Base-by-base conservation (phyloP, 2,888 invertebrate genomes). In the Eutolmus rufibarbis region DNA sequence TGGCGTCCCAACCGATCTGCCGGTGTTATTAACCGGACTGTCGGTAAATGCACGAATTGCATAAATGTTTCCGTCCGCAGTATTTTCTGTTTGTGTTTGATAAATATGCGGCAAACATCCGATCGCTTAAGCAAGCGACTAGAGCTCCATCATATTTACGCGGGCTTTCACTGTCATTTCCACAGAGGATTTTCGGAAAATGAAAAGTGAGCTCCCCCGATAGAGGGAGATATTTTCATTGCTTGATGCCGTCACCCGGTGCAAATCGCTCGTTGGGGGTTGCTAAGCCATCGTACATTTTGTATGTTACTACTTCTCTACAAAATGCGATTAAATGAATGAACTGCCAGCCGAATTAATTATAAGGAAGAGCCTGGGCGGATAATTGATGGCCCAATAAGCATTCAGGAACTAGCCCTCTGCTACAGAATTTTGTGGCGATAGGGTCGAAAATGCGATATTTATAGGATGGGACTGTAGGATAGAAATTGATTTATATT, bases 401-500 rank as follows among this genome's bases (percentile, higher is more conserved):
- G 19, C 40, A 84, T 37, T 31, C 16, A 19, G 23, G 28, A 14
- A 84, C 74, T 51, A 57, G 9, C 23, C 66, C 23, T 23, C 66
- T 9, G 12, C 28, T 66, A 66, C 23, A 66, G 12, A 16, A 46
- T 16, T 14, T 16, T 46, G 16, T 46, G 43, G 43, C 14, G 43
- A 46, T 14, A 66, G 19, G 23, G 66, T 66, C 19, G 66, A 9
- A 23, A 66, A 66, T 28, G 7, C 9, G 19, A 12, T 31, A 28
- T n/a, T 12, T 34, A 76, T 34, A 76, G 76, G 76, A 76, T 76
- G 57, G n/a, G 40, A 84, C 37, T 84, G n/a, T 28, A 23, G 74
- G 14, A 40, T 37, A 12, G 66, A 34, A 84, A 74, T 74, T 84
- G 84, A 84, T 84, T 84, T 74, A 84, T 74, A 31, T 40, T 74